A percentile compares a stretch with the other conserved stretches of the same genome.
Conservation (phyloP, 2,113 vertebrate genomes). For the Lepus timidus region DNA sequence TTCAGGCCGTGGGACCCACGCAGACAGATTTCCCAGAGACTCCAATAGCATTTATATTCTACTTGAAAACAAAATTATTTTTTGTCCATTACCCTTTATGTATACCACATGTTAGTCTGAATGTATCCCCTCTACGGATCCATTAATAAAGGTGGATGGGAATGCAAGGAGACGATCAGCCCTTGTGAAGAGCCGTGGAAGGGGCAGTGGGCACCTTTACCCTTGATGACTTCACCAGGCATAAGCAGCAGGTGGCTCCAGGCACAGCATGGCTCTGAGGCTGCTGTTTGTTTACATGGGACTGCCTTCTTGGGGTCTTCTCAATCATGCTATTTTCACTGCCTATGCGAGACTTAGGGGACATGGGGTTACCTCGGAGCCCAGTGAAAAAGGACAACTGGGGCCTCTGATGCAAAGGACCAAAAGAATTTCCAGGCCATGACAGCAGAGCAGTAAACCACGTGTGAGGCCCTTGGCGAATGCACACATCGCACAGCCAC, state of each 20-base stretch:
- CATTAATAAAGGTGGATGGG: not conserved
- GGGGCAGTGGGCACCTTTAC: not conserved
- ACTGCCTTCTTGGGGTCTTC: not conserved
- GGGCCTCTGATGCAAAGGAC: not conserved
- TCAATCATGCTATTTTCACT: not conserved
- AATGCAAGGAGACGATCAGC: not conserved
- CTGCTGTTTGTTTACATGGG: not conserved
- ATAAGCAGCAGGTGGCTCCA: not conserved
- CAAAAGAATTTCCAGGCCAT: not conserved
- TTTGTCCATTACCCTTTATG: constrained; percentile 1
- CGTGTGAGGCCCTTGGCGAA: not conserved
- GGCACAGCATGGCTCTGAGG: not conserved
- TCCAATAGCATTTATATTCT: not conserved
- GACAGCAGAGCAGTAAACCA: not conserved
- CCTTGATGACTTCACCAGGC: not conserved
- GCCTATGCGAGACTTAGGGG: not conserved
- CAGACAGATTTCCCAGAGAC: not conserved
- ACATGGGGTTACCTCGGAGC: not conserved
- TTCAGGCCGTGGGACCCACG: not conserved
- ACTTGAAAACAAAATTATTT: constrained; percentile 38
- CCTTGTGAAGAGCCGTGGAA: not conserved
- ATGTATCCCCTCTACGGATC: not conserved
- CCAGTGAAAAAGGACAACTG: not conserved
- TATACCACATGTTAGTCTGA: not conserved
- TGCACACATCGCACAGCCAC: accelerated